Evolutionary conservation across 2,888 invertebrate species (phyloP).

Genomic region (Merodon equestris): DNA sequence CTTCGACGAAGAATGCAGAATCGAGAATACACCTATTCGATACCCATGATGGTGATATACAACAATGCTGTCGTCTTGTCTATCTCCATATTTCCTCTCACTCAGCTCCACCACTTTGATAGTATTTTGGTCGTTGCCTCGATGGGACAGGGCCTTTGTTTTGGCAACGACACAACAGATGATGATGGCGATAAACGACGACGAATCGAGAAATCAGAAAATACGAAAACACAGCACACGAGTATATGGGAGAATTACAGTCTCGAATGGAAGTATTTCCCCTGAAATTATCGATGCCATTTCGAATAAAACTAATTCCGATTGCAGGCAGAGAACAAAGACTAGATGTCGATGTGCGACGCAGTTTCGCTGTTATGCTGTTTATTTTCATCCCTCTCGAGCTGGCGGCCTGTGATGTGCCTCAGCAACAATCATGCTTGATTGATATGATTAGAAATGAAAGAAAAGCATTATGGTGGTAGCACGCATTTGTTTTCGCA

Average conservation of each 20-base stretch:
- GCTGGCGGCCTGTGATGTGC: too few species aligned
- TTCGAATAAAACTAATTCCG: too few species aligned
- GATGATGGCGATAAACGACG: slow-evolving; percentile 42
- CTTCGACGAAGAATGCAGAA: neutral
- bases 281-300: neutral
- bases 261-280: slow-evolving; percentile 24
- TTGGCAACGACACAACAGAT: slow-evolving; percentile 54
- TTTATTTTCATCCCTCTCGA: too few species aligned
- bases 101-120: neutral
- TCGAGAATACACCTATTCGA: neutral
- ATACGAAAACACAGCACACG: slow-evolving; percentile 6
- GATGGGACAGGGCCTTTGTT: slow-evolving; percentile 46
- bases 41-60: neutral
- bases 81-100: slow-evolving; percentile 26
- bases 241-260: slow-evolving; percentile 31
- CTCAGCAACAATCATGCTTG: too few species aligned
- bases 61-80: slow-evolving; percentile 11
- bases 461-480: too few species aligned
- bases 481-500: too few species aligned
- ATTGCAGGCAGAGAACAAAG: too few species aligned
- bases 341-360: too few species aligned
- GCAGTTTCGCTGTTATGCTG: too few species aligned
- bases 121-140: slow-evolving; percentile 42
- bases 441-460: too few species aligned
- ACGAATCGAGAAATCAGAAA: slow-evolving; percentile 10